Evolutionary conservation across 2,797 vertebrate species (phyloP).

Genomic region (Acrossocheilus fasciatus): DNA sequence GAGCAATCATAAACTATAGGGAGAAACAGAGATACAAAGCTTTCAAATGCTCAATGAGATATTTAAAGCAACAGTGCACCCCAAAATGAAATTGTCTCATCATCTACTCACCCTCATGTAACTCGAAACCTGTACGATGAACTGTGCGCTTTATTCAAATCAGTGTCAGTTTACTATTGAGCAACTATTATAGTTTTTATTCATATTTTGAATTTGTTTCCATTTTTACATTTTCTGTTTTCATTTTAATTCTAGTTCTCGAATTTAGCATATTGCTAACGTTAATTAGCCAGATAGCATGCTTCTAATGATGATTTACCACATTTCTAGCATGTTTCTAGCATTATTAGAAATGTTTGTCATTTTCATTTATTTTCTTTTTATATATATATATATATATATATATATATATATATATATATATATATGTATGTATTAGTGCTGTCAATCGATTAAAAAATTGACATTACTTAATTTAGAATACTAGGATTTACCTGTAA

Average conservation of each 20-base stretch:
- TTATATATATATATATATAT: neutral
- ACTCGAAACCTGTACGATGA: neutral
- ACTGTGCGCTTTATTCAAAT: neutral
- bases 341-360: neutral
- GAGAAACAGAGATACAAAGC: neutral
- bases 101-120: neutral
- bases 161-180: neutral
- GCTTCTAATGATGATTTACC: neutral
- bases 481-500: too few relatives aligned
- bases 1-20: neutral
- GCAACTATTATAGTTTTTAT: neutral
- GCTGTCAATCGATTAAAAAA: too few relatives aligned
- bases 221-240: neutral
- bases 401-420: too few relatives aligned
- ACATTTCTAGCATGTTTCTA: neutral
- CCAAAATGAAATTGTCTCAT: neutral
- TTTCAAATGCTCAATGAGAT: neutral
- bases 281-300: neutral
- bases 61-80: neutral
- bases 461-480: too few relatives aligned
- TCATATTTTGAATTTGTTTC: neutral
- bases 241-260: neutral
- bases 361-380: neutral
- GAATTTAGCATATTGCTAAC: neutral
- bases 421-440: too few relatives aligned